Percentiles rank a stretch among this genome's conserved stretches.
Evolutionary conservation across 2,113 vertebrate genomes (phyloP).

Genomic region (Motacilla alba): DNA sequence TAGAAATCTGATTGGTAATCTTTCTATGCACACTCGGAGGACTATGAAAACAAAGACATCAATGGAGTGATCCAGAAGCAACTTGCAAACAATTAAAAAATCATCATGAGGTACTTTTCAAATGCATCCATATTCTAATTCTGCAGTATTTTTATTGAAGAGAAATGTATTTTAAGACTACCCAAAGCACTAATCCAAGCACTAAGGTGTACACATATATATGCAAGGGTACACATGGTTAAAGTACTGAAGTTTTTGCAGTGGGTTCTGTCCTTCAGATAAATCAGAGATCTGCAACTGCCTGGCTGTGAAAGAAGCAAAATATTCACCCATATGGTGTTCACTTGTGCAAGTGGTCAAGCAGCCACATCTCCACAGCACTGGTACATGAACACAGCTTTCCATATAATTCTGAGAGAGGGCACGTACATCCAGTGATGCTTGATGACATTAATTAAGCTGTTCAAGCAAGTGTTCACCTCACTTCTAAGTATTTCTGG

Average conservation of each 20-base stretch:
- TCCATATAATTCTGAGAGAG: background rate
- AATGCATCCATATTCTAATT: background rate
- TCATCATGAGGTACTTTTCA: background rate
- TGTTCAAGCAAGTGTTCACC: background rate
- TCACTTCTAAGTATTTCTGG: background rate
- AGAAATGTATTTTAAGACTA: background rate
- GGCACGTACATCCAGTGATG: background rate
- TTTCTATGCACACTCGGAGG: background rate
- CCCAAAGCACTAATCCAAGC: background rate
- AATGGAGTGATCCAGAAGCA: background rate
- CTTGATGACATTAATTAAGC: background rate
- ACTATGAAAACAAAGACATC: background rate
- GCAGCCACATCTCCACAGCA: background rate
- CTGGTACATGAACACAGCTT: background rate
- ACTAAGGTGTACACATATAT: rapidly evolving
- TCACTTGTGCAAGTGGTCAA: background rate
- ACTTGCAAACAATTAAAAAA: background rate
- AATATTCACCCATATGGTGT: background rate
- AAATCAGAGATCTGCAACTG: background rate
- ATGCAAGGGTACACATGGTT: rapidly evolving
- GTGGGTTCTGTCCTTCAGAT: background rate
- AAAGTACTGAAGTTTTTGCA: background rate
- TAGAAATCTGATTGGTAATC: background rate
- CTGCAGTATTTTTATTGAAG: background rate
- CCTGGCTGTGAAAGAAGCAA: background rate